Evolutionary conservation across 1,140 invertebrate species (phyloP).

Genomic region (Bombus difficillimus): DNA sequence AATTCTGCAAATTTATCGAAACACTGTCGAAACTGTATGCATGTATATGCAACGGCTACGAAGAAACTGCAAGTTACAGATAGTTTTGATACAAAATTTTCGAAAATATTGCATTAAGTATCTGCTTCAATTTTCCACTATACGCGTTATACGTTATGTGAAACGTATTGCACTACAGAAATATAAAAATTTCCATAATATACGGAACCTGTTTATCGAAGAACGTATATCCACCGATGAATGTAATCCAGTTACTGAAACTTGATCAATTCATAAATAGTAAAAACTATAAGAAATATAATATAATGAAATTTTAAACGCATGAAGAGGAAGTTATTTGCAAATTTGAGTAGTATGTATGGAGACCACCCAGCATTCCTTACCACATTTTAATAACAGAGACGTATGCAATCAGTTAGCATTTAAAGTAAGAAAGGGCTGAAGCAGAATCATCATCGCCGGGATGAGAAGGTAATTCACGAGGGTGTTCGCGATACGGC

Average conservation of each 20-base stretch:
- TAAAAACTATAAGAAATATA: not conserved
- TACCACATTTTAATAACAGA: not conserved
- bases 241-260: no score
- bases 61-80: no score
- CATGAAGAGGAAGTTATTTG: not conserved
- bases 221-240: no score
- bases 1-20: not conserved
- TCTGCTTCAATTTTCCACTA: no score
- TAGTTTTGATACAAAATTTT: no score
- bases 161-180: no score
- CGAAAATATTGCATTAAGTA: no score
- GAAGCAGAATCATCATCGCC: constrained; percentile 4
- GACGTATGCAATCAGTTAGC: constrained; percentile 61
- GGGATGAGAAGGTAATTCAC: constrained; percentile 32
- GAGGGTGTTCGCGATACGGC: constrained; percentile 66
- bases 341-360: not conserved
- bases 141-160: no score
- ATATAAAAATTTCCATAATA: no score
- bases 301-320: not conserved
- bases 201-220: no score
- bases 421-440: constrained; percentile 30
- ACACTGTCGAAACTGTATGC: no score
- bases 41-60: no score
- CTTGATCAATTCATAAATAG: not conserved
- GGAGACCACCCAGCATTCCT: not conserved